Conservation (phyloP, 2,113 vertebrate genomes). For the Cariama cristata region DNA sequence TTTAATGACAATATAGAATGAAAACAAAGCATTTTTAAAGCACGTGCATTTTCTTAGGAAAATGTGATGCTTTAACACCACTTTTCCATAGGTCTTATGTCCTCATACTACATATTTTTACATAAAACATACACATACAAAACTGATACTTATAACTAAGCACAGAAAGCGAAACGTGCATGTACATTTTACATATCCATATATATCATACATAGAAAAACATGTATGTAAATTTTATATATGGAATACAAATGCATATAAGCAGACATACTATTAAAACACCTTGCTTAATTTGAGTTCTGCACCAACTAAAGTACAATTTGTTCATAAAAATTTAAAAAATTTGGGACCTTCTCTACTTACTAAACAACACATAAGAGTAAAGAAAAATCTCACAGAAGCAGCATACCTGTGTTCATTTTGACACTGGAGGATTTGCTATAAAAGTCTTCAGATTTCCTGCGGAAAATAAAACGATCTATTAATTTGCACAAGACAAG, state of each 20-base stretch:
- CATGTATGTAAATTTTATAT: conserved; percentile 1
- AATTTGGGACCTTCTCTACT: background rate
- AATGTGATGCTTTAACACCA: background rate
- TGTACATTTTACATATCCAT: background rate
- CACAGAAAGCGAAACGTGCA: conserved; percentile 8
- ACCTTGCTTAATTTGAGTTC: background rate
- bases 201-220: conserved; percentile 28
- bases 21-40: background rate
- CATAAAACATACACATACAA: background rate
- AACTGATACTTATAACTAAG: background rate
- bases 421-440: conserved; percentile 75
- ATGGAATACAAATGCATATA: background rate
- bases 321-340: background rate
- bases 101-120: background rate
- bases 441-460: conserved; percentile 80
- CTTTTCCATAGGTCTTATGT: background rate
- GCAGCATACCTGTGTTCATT: conserved; percentile 85
- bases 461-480: conserved; percentile 65
- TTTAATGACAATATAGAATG: background rate
- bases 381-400: conserved; percentile 30
- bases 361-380: background rate
- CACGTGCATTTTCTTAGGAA: background rate
- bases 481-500: conserved; percentile 69
- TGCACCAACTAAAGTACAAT: background rate
- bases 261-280: background rate